A percentile compares a stretch with the other conserved stretches of the same genome.
These are phyloP conservation scores for Plebejus anna DNA, from an alignment of 2,888 invertebrate genomes.

Conservation along the genomic window DNA sequence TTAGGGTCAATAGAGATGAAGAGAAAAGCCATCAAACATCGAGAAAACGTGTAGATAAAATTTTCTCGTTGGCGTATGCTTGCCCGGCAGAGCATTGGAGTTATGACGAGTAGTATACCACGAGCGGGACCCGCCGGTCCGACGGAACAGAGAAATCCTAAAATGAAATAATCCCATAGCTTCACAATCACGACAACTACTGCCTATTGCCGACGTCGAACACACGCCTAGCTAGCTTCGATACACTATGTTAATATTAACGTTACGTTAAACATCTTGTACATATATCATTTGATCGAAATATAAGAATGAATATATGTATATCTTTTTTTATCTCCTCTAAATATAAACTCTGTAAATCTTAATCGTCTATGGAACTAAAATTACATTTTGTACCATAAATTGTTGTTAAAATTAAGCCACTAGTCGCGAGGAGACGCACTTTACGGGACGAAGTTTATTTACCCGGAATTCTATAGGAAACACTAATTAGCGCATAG, in stretches of 20 bases:
- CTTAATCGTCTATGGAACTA: conserved; percentile 74
- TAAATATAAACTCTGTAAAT: conserved; percentile 73
- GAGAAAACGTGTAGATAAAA: too few relatives aligned
- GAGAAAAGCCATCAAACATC: too few relatives aligned
- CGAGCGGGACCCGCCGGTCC: conserved; percentile 42
- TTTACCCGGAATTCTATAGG: not conserved
- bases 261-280: conserved; percentile 52
- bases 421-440: conserved; percentile 52
- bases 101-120: not conserved
- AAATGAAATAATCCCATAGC: conserved; percentile 43
- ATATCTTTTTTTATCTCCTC: conserved; percentile 47
- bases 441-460: not conserved
- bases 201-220: conserved; percentile 52
- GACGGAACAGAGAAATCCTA: conserved; percentile 42
- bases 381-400: conserved; percentile 76
- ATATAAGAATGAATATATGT: conserved; percentile 44
- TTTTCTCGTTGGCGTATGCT: too few relatives aligned
- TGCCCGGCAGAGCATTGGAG: not conserved
- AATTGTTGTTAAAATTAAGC: conserved; percentile 68
- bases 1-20: too few relatives aligned
- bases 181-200: conserved; percentile 44
- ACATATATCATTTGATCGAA: conserved; percentile 47
- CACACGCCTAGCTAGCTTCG: conserved; percentile 58
- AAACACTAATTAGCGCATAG: not conserved
- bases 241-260: conserved; percentile 54